These are phyloP conservation scores for Oncorhynchus gorbuscha DNA, from an alignment of 2,113 vertebrate species.

Conservation along the genomic window DNA sequence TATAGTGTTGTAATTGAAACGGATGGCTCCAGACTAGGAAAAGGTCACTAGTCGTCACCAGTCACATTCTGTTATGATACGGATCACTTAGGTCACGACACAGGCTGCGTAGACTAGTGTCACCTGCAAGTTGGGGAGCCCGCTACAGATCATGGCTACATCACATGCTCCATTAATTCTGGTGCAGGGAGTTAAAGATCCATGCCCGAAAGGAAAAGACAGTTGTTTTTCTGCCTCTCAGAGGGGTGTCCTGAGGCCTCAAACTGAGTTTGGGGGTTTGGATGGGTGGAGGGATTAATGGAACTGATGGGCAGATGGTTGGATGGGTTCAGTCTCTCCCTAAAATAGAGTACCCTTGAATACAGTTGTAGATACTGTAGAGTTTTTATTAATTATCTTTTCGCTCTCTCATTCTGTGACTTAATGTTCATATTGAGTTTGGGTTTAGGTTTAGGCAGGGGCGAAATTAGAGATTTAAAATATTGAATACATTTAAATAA, in stretches of 20 bases:
- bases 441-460: no score
- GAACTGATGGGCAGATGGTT: constrained; percentile 12
- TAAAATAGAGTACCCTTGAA: not conserved
- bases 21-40: constrained; percentile 64
- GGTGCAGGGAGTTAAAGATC: constrained; percentile 57
- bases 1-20: constrained; percentile 60
- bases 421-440: no score
- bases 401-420: no score
- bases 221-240: constrained; percentile 42
- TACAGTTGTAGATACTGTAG: not conserved
- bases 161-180: constrained; percentile 71
- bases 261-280: not conserved
- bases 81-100: constrained; percentile 59
- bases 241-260: constrained; percentile 35
- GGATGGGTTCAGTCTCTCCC: not conserved
- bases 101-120: constrained; percentile 32
- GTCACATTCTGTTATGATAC: constrained; percentile 73
- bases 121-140: constrained; percentile 65
- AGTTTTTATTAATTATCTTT: no score
- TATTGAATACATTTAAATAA: no score
- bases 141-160: constrained; percentile 60
- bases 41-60: constrained; percentile 76
- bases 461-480: no score
- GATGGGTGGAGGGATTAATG: not conserved
- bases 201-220: constrained; percentile 40